Evolutionary conservation across 2,888 invertebrate species (phyloP).

Genomic region (Lasioglossum villosulum): DNA sequence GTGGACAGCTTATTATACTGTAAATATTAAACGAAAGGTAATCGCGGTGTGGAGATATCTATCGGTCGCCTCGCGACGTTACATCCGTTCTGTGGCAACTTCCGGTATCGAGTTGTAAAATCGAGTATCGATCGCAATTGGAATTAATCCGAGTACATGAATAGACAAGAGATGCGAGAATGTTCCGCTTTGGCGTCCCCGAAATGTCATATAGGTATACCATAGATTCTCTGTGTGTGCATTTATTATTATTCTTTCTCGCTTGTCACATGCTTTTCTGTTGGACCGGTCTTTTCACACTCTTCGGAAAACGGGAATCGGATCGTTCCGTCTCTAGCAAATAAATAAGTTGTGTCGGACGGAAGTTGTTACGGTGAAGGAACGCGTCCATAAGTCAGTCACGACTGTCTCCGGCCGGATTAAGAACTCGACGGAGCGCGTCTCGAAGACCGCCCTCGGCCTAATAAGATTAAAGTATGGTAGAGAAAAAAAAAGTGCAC

Average conservation of each 20-base stretch:
- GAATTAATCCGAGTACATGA: neutral
- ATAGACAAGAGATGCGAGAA: neutral
- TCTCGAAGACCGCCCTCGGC: slow-evolving; percentile 67
- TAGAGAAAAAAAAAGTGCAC: slow-evolving; percentile 49
- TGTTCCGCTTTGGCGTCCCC: neutral
- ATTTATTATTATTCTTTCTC: neutral
- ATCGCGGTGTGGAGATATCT: slow-evolving; percentile 44
- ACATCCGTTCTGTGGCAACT: slow-evolving; percentile 60
- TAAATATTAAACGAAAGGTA: slow-evolving; percentile 69
- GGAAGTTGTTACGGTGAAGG: slow-evolving; percentile 58
- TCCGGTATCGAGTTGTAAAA: slow-evolving; percentile 31
- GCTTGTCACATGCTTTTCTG: neutral
- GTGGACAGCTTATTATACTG: slow-evolving; percentile 64
- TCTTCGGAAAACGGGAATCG: neutral
- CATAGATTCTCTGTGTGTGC: neutral
- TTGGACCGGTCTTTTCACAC: neutral
- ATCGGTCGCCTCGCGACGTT: slow-evolving; percentile 60
- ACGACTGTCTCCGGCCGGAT: slow-evolving; percentile 62
- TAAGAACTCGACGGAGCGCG: slow-evolving; percentile 62
- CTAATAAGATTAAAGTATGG: slow-evolving; percentile 69
- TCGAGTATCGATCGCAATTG: slow-evolving; percentile 8
- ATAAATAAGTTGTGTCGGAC: slow-evolving; percentile 11
- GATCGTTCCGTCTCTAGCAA: neutral
- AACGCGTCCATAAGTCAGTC: slow-evolving; percentile 46
- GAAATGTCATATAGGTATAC: neutral